Evolutionary conservation across 2,113 vertebrate genomes (phyloP).

Genomic region (Lanius collurio): DNA sequence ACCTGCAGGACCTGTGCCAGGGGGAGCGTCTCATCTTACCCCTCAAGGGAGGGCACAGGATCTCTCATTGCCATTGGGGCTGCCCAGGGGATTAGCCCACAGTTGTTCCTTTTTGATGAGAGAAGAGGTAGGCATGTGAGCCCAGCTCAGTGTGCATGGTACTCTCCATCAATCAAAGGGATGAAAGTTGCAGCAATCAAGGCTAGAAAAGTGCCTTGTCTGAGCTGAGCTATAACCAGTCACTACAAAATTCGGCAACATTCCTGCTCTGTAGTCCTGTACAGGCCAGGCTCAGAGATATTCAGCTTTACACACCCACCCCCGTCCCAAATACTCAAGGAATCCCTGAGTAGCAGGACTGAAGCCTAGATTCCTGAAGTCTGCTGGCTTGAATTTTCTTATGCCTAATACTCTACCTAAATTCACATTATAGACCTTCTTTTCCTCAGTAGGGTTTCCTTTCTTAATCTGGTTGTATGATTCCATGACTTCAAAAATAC

Average conservation of each 20-base stretch:
- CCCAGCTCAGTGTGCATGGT: not conserved
- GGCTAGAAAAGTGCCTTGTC: not conserved
- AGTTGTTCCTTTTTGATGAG: constrained; percentile 17
- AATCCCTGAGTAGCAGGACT: not conserved
- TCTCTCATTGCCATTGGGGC: not conserved
- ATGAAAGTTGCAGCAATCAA: not conserved
- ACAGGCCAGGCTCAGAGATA: not conserved
- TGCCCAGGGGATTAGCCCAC: constrained; percentile 20
- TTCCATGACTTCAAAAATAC: not conserved
- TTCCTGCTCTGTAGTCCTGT: not conserved
- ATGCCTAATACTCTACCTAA: not conserved
- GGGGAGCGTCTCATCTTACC: not conserved
- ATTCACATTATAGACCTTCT: not conserved
- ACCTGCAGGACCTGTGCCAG: not conserved
- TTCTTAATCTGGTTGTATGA: not conserved
- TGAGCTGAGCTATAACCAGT: constrained; percentile 10
- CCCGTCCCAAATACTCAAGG: not conserved
- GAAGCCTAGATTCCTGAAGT: not conserved
- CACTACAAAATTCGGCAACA: not conserved
- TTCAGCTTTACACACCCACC: not conserved
- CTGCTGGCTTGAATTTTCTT: not conserved
- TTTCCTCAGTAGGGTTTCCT: not conserved
- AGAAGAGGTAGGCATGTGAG: not conserved
- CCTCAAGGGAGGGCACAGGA: not conserved
- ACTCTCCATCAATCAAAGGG: not conserved